Conservation (phyloP, 2,113 vertebrate species). For the Hassar affinis region DNA sequence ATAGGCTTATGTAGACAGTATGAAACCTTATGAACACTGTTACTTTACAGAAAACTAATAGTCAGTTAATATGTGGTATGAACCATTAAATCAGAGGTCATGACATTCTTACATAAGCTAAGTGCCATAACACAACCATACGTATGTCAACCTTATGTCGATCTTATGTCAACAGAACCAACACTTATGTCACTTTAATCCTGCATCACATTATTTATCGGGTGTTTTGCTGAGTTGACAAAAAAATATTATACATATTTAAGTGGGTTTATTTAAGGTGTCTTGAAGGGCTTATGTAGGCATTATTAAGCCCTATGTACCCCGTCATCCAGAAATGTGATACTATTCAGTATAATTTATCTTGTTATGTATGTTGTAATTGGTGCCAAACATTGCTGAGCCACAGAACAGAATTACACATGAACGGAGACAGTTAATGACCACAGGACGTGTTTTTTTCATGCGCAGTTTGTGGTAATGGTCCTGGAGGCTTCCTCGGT, state of each 20-base stretch:
- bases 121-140: background rate
- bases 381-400: background rate
- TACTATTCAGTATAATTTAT: too few relatives aligned
- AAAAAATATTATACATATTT: background rate
- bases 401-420: background rate
- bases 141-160: background rate
- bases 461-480: background rate
- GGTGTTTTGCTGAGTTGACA: background rate
- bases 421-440: background rate
- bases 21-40: background rate
- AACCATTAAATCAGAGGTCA: background rate
- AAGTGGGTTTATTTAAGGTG: background rate
- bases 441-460: background rate
- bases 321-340: background rate
- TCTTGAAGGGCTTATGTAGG: background rate
- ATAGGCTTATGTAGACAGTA: background rate
- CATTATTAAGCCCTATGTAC: background rate
- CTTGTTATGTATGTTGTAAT: too few relatives aligned
- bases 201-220: background rate
- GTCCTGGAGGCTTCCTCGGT: background rate
- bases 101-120: background rate
- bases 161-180: background rate
- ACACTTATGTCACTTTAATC: background rate
- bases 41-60: background rate
- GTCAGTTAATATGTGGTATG: background rate